Evolutionary conservation across 64 coral and sea anemone genomes (phyloP).

Genomic region (Dendronephthya gigantea): DNA sequence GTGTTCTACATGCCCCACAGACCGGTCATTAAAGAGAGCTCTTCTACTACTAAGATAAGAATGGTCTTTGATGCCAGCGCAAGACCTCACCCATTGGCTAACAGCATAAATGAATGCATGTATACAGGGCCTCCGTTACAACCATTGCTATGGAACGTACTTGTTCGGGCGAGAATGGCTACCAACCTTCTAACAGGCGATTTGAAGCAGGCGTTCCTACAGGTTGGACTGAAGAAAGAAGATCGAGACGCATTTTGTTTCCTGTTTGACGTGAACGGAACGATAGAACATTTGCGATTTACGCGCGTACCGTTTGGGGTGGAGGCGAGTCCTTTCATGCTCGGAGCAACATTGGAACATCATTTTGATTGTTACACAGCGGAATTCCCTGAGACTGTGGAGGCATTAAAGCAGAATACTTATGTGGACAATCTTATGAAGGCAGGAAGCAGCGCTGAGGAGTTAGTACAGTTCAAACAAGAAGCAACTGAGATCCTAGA

Average conservation of each 20-base stretch:
- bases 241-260: conserved; percentile 43
- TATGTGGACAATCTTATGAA: conserved; percentile 40
- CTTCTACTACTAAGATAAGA: background rate
- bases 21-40: background rate
- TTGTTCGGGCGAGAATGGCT: conserved; percentile 35
- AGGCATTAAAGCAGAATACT: conserved; percentile 32
- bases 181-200: conserved; percentile 16
- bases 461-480: conserved; percentile 30
- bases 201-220: conserved; percentile 26
- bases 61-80: background rate
- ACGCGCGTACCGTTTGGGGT: conserved; percentile 34
- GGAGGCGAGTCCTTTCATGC: too few relatives aligned
- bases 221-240: conserved; percentile 29
- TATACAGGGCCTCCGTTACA: background rate
- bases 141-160: conserved; percentile 21
- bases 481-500: conserved; percentile 41
- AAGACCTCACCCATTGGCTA: background rate
- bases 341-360: conserved; percentile 34
- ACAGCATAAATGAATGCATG: conserved; percentile 1
- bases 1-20: conserved; percentile 8
- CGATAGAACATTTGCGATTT: conserved; percentile 48
- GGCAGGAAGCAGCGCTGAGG: conserved; percentile 20
- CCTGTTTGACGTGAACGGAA: conserved; percentile 39
- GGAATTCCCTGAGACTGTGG: conserved; percentile 16
- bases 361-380: conserved; percentile 26